Conservation (phyloP, 2,113 vertebrate genomes). For the Oreocharis arfaki region DNA sequence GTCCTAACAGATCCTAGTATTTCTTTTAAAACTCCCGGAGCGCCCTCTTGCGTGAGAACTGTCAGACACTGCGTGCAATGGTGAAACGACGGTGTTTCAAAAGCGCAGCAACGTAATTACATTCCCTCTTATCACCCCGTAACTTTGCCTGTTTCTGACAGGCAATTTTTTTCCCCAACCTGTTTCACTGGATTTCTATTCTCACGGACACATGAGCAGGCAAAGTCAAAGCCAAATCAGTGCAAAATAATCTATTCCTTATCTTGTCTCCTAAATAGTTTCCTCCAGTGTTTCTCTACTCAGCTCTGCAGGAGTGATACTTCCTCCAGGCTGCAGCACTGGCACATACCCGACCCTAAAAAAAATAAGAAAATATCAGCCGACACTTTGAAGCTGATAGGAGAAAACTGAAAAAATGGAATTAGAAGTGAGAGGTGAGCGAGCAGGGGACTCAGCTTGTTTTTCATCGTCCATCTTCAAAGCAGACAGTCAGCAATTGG, state of each 20-base stretch:
- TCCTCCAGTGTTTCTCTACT: background rate
- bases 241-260: background rate
- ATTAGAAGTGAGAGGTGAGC: background rate
- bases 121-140: background rate
- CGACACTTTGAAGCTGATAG: background rate
- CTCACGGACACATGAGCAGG: background rate
- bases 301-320: background rate
- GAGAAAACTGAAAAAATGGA: background rate
- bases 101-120: background rate
- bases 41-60: slow-evolving; percentile 66
- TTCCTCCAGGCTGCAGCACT: background rate
- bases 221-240: background rate
- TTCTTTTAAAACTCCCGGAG: slow-evolving; percentile 59
- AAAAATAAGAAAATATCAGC: background rate
- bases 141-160: background rate
- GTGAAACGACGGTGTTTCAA: background rate
- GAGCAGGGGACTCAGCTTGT: background rate
- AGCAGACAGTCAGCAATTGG: background rate
- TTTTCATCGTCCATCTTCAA: background rate
- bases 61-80: fast-evolving
- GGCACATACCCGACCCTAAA: background rate
- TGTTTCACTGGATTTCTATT: background rate
- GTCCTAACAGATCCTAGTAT: fast-evolving
- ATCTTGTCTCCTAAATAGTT: background rate
- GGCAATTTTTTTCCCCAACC: background rate